These are phyloP conservation scores for Dipodomys spectabilis DNA, from an alignment of 2,113 vertebrate species.

Conservation along the genomic window DNA sequence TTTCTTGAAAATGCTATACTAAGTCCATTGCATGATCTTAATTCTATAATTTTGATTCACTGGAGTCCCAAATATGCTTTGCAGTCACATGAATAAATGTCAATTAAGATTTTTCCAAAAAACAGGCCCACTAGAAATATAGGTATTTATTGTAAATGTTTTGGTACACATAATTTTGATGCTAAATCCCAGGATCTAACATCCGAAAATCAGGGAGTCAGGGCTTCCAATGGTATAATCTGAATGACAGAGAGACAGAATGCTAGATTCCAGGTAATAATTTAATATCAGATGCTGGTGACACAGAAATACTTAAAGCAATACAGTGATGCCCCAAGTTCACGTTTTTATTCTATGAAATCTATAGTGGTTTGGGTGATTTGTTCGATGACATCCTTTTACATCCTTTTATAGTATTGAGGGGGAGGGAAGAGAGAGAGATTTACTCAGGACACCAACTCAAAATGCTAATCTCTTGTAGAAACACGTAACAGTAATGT, in stretches of 20 bases:
- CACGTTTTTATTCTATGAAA: background rate
- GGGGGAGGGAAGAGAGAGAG: too few relatives aligned
- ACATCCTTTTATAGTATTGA: background rate
- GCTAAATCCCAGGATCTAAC: too few relatives aligned
- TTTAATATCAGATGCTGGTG: too few relatives aligned
- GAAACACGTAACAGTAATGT: background rate
- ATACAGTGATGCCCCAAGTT: too few relatives aligned
- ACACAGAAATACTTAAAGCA: background rate
- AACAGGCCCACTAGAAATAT: background rate
- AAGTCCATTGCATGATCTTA: background rate
- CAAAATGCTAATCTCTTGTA: background rate
- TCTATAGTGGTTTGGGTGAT: background rate
- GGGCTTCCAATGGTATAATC: background rate
- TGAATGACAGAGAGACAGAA: background rate
- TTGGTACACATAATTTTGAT: background rate
- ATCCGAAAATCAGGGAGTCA: too few relatives aligned
- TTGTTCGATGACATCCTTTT: too few relatives aligned
- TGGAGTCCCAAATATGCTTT: background rate
- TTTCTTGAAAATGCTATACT: background rate
- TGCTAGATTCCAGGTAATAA: too few relatives aligned
- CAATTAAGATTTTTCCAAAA: background rate
- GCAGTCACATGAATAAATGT: background rate
- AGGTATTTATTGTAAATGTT: background rate
- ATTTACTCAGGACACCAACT: background rate
- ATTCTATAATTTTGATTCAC: background rate